Evolutionary conservation across 2,797 vertebrate genomes (phyloP), one percentile per base, ranked within the genome.

Genomic region (Pseudomugil tenellus): DNA sequence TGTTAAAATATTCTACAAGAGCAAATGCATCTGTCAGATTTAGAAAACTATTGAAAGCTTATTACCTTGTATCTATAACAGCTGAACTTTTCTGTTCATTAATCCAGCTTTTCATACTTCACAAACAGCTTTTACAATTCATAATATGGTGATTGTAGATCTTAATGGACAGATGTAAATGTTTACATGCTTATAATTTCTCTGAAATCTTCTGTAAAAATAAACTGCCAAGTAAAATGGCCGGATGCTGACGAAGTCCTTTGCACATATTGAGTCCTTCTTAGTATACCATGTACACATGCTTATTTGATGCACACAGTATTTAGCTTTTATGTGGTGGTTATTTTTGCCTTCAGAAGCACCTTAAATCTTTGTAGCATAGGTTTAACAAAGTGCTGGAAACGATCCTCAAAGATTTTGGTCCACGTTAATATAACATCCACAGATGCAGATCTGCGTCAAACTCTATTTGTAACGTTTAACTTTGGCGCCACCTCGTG

Each of bases 211-310:
- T 61, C 16, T 55, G 16, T 37, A 59, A 66, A 49, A 16, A 64
- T 52, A 9, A 70, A 19, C 35, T 4, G 69, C 26, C 39, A 56
- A 87, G 77, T 75, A 83, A 88, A 86, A 37, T 39, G 73, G 8
- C 23, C 41, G 29, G 54, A 70, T 51, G 17, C 14, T 56, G 19
- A 31, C 11, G 35, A 28, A 52, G 13, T 29, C 14, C 8, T 37
- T 56, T 56, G 35, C 49, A 6, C 55, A 25, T 2, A 19, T 32
- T 13, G 25, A 13, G 23, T 55, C 23, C 35, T 12, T 52, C 14
- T 51, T 9, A 12, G 11, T 26, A 51, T 8, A 26, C 21, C 23
- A 25, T 34, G 39, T 52, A 14, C 46, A 39, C 37, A 17, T 63
- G 23, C 35, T 51, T 3, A n/a, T 63, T 8, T 25, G 41, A 62